These are phyloP conservation scores for Mallotus villosus DNA, from an alignment of 2,797 vertebrate genomes.

Conservation along the genomic window DNA sequence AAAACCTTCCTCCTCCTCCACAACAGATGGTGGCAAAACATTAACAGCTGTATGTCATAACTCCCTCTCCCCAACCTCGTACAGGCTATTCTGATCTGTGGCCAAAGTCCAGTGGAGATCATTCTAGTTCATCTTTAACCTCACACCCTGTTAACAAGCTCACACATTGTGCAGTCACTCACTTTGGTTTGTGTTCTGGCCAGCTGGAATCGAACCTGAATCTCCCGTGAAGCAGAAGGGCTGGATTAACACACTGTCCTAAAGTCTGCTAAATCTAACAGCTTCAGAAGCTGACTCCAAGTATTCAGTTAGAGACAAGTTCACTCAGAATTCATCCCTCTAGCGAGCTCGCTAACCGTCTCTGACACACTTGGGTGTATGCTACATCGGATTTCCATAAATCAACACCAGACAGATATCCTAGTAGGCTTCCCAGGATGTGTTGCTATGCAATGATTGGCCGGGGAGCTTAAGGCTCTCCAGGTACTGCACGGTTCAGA, in stretches of 20 bases:
- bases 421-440: background rate
- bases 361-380: background rate
- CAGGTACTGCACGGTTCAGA: conserved; percentile 6
- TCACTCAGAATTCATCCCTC: background rate
- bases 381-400: conserved; percentile 13
- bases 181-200: background rate
- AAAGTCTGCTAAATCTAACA: background rate
- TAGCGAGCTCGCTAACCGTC: background rate
- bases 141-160: background rate
- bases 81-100: conserved; percentile 28
- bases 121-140: background rate
- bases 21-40: conserved; percentile 51
- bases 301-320: background rate
- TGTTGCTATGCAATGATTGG: conserved; percentile 22
- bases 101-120: conserved; percentile 23
- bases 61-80: background rate
- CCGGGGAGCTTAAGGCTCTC: background rate
- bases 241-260: background rate
- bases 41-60: conserved; percentile 41
- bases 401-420: conserved; percentile 12
- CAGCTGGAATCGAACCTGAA: background rate
- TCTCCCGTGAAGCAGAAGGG: background rate
- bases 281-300: background rate
- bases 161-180: background rate
- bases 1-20: background rate